Evolutionary conservation across 2,113 vertebrate genomes (phyloP), one percentile per base, ranked within the genome.

Genomic region (Eidolon helvum): DNA sequence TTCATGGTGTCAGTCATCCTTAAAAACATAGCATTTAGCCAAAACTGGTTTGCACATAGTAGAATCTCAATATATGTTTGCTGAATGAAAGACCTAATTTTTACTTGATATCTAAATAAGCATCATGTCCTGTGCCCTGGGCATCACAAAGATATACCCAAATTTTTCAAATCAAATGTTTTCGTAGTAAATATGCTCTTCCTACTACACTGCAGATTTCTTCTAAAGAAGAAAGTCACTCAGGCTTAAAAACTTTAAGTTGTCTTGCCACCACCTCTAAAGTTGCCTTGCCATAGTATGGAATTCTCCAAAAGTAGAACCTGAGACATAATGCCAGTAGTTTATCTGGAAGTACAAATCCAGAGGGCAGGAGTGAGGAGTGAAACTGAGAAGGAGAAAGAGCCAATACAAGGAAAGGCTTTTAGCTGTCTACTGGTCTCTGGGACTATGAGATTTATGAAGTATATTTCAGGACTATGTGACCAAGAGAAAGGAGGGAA

Each of bases 331-430:
- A 95, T 87, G 80, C 53, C 65, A 61, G 43, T 72, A 72, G 28
- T 86, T 80, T 86, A 80, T 43, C 85, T 40, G n/a, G 24, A 71
- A 79, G 26, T 80, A 59, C 74, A 48, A 87, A 87, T 68, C 15
- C 43, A 88, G 38, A 82, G 28, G 28, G 10, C 22, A 91, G 53
- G 6, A 93, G 3, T 35, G 38, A 75, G 26, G n/a, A 74, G 8
- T 30, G 75, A 95, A 90, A 89, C 57, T 72, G 89, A 43, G 38
- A 84, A 82, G 74, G 59, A 69, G 53, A 77, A 91, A 88, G 18
- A 69, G 40, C 24, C 12, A 87, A 74, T 43, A 61, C 16, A 69
- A 69, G 15, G 59, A 87, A 92, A 88, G 19, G 22, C 26, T 95
- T 89, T 88, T 77, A 59, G 63, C 59, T 63, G 28, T 85, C 33